Conservation (phyloP, 2,113 vertebrate species). For the Stegostoma tigrinum region DNA sequence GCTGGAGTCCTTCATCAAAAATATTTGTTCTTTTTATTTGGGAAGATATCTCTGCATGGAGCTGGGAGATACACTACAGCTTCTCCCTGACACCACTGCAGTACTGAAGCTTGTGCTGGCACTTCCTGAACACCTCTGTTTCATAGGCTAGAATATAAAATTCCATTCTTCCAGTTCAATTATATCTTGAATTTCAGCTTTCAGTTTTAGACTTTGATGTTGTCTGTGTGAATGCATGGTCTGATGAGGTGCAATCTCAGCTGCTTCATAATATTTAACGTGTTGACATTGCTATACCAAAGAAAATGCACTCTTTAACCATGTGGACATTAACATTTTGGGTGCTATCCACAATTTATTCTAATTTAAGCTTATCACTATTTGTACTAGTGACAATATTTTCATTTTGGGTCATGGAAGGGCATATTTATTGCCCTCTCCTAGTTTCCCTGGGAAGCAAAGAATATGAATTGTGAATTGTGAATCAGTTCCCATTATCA, state of each 20-base stretch:
- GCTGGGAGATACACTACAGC: not conserved
- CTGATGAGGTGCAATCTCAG: not conserved
- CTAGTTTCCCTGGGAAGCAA: not conserved
- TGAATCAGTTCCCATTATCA: no score
- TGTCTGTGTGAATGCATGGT: not conserved
- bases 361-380: not conserved
- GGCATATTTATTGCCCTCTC: not conserved
- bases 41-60: not conserved
- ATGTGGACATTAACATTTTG: not conserved
- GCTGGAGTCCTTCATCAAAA: not conserved
- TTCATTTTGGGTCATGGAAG: not conserved
- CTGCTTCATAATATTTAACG: not conserved
- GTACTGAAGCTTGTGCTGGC: not conserved
- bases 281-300: not conserved
- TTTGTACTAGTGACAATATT: not conserved
- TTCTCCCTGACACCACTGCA: not conserved
- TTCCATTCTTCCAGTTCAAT: not conserved
- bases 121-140: not conserved
- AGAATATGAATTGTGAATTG: no score
- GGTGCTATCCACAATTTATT: not conserved
- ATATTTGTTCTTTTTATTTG: not conserved
- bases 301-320: not conserved
- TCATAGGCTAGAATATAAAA: not conserved
- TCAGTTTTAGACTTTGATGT: not conserved
- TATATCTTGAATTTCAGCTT: not conserved